Base-by-base conservation (phyloP, 2,888 invertebrate species). In the Calameuta idolon region DNA sequence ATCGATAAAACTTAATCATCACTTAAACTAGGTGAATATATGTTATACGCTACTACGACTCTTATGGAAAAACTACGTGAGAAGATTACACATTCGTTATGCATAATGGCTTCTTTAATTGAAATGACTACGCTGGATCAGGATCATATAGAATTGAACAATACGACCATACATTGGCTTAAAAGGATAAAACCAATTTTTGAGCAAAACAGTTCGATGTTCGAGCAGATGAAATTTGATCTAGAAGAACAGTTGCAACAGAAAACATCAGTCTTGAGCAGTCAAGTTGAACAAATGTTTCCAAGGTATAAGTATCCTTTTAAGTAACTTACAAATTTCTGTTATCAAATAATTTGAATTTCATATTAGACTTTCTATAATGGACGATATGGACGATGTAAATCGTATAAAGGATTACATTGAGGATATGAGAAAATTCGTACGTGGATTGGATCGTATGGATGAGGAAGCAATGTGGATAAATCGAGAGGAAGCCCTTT, bases 351-450 rank as follows among this genome's bases (percentile, higher is more conserved):
- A 9, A 55, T 55, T 23, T 55, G 2, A 9, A 55, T 55, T 23
- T 23, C 23, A 23, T 23, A 74, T n/a, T 71, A 91, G 90, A 85
- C 93, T 98, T 84, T 94, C 94, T 78, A 94, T 96, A 81, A 93
- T 98, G 85, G 95, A 97, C 89, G 95, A 96, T 85, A 97, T 97
- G 97, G 97, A 94, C 92, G 94, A 98, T 85, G 94, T 95, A 9
- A 93, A 94, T 76, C 94, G 96, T 87, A 95, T 97, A 82, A 93
- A 94, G 23, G 96, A 97, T 86, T 98, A 98, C 90, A 94, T 96
- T 68, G 94, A 96, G 89, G 94, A 96, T 86, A 93, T 98, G 83
- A 94, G 96, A 77, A 94, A 95, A 83, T 94, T 97, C 74, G 94
- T 96, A 79, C 95, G 95, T 85, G 94, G 95, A 79, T 92, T 98